Percentiles rank a stretch among this genome's conserved stretches.
phyloP scores from a whole-genome alignment of 2,113 vertebrate genomes.

The Platysternon megacephalum region DNA sequence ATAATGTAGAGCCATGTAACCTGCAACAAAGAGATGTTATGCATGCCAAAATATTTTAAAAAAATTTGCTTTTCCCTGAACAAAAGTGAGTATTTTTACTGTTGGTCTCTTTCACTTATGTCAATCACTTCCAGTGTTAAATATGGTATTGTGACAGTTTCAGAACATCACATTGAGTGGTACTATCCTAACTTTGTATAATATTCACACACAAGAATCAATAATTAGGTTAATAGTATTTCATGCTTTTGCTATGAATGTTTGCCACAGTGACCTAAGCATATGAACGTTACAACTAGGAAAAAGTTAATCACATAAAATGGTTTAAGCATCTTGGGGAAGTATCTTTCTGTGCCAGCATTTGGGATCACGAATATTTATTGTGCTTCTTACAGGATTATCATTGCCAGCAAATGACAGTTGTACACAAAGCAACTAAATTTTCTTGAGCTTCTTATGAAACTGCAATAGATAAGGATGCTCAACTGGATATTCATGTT shows the following conservation, averaged over 20 bases:
- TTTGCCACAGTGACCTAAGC: background rate
- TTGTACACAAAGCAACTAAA: too few relatives aligned
- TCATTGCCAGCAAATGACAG: background rate
- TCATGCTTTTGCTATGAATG: background rate
- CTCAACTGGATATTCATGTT: background rate
- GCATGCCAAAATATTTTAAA: background rate
- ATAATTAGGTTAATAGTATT: background rate
- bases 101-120: background rate
- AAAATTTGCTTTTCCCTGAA: background rate
- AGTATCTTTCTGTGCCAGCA: background rate
- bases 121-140: background rate
- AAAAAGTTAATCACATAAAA: background rate
- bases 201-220: background rate
- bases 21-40: conserved; percentile 72
- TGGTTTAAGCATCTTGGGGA: background rate
- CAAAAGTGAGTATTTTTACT: background rate
- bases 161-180: background rate
- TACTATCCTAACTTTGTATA: background rate
- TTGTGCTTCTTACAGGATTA: background rate
- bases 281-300: background rate
- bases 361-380: background rate
- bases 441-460: background rate
- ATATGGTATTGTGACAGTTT: too few relatives aligned
- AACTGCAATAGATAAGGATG: background rate
- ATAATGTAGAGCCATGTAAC: conserved; percentile 87